Evolutionary conservation across 2,888 invertebrate species (phyloP), one percentile per base, ranked within the genome.

Genomic region (Diaperis boleti): DNA sequence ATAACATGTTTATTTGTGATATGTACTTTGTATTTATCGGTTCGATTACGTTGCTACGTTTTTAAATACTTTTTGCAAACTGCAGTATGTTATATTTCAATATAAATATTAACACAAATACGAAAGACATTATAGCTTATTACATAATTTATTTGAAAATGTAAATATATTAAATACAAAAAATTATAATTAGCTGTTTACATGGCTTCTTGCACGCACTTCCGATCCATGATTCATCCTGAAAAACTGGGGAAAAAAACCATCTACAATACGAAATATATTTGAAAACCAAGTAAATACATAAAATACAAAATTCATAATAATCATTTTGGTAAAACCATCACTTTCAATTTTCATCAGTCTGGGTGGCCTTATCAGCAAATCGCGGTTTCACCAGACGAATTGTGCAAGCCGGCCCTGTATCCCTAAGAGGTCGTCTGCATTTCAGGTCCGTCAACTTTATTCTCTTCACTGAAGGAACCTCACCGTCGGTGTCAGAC

Each of bases 401-500:
- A 4, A 59, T 52, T 37, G 62, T 39, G 5, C 52, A 44, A n/a
- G 62, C 29, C 8, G 64, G 62, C 33, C 66, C 59, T 37, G 71
- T 44, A 6, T 68, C 59, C 61, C 77, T 70, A 49, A 79, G 78
- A 3, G 76, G 70, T 62, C 69, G 70, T n/a, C 78, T 71, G 62
- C 78, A 76, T 68, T 75, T 74, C 7, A 78, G 72, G 15, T 78
- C 74, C 3, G 72, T 72, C 15, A 76, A 67, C 71, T 79, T 79
- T 41, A 59, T 59, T 18, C 76, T 69, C 60, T 73, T 76, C 59
- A 71, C 70, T 13, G 52, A 62, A n/a, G 68, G 71, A 1, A 39
- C 64, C 20, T 71, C 69, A 6, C 45, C 52, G 6, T 49, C 15
- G n/a, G n/a, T n/a, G 37, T 60, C 57, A 6, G 64, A 47, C 13